Conservation (phyloP, 2,113 vertebrate genomes). For the Alethe castanea region DNA sequence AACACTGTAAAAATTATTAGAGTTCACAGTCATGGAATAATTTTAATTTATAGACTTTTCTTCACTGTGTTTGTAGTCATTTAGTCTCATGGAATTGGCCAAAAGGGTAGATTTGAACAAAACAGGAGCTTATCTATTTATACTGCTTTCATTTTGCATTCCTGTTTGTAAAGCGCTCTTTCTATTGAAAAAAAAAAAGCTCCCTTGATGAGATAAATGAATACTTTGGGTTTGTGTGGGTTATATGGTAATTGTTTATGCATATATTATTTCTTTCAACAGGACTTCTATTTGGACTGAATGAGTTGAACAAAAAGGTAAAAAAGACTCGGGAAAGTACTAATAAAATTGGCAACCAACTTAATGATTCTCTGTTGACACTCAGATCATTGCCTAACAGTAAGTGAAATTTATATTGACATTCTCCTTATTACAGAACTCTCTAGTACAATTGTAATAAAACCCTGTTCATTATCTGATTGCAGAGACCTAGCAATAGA, state of each 20-base stretch:
- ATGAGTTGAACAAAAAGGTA: constrained; percentile 61
- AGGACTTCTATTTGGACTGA: constrained; percentile 76
- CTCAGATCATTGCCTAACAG: constrained; percentile 76
- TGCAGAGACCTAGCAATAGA: background rate
- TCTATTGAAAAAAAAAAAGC: background rate
- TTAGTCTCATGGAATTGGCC: background rate
- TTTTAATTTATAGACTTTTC: background rate
- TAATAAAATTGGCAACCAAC: constrained; percentile 64
- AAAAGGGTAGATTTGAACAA: background rate
- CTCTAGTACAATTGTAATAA: background rate
- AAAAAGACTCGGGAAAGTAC: constrained; percentile 64
- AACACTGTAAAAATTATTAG: background rate
- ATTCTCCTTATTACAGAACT: background rate
- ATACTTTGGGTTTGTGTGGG: background rate
- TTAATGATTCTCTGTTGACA: constrained; percentile 72
- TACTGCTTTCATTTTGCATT: background rate
- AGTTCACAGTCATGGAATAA: background rate
- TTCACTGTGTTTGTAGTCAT: background rate
- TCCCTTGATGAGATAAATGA: background rate
- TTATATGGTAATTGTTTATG: background rate
- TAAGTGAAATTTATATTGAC: constrained; percentile 63
- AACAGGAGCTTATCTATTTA: background rate
- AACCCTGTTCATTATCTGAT: background rate
- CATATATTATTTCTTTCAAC: background rate
- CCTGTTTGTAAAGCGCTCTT: background rate